These are phyloP conservation scores for Plecotus auritus DNA, from an alignment of 2,113 vertebrate species.

Conservation along the genomic window DNA sequence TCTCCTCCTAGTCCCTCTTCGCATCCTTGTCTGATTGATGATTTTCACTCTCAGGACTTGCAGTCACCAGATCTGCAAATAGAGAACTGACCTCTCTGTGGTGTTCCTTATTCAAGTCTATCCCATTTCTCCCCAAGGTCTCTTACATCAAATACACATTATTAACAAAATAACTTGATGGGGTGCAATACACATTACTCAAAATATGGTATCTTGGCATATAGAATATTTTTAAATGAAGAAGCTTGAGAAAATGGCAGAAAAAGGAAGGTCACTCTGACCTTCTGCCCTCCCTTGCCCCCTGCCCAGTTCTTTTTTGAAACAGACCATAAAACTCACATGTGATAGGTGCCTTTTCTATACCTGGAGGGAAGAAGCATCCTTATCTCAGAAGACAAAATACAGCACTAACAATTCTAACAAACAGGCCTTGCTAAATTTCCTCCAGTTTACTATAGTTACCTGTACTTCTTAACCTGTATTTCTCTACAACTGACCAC, in stretches of 20 bases:
- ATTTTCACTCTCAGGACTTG: neutral
- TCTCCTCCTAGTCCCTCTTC: neutral
- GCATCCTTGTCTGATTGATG: neutral
- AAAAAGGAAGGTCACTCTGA: neutral
- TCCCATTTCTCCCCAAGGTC: neutral
- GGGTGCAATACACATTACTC: neutral
- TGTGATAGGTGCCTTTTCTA: neutral
- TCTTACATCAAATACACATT: neutral
- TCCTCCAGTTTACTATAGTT: neutral
- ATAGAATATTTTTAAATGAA: neutral
- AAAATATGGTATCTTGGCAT: neutral
- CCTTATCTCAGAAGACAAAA: neutral
- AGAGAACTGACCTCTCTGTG: neutral
- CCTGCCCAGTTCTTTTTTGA: neutral
- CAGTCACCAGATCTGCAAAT: neutral
- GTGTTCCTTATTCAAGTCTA: neutral
- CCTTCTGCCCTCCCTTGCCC: rapidly evolving
- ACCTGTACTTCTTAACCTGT: neutral
- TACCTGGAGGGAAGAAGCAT: neutral
- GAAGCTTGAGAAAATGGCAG: neutral
- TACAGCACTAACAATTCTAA: neutral
- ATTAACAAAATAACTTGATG: neutral
- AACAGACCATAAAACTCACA: neutral
- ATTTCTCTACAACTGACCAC: neutral
- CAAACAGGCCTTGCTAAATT: neutral